These are phyloP conservation scores for Graptemys geographica DNA, from an alignment of 2,797 vertebrate genomes.

Conservation along the genomic window DNA sequence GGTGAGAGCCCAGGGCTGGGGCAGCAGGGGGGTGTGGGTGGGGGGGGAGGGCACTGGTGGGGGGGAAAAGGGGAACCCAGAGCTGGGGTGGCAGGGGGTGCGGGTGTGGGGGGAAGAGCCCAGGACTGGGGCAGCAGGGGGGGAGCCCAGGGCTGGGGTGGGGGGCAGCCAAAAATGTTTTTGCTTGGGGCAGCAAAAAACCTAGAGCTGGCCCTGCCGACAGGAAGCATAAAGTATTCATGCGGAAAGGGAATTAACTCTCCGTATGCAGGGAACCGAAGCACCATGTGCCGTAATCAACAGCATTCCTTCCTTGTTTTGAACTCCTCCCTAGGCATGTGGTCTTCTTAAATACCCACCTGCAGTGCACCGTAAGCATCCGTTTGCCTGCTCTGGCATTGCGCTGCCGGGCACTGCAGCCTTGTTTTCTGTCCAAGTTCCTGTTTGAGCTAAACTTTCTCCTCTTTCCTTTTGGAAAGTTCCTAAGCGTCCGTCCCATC, in stretches of 20 bases:
- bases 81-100: too few relatives aligned
- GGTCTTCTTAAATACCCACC: background rate
- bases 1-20: too few relatives aligned
- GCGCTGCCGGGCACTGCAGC: background rate
- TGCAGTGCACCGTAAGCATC: background rate
- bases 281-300: background rate
- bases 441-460: background rate
- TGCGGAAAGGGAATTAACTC: background rate
- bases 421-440: too few relatives aligned
- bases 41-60: too few relatives aligned
- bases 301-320: background rate
- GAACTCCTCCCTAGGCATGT: fast-evolving
- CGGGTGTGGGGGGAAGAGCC: too few relatives aligned
- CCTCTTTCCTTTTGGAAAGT: background rate
- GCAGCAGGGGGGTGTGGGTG: too few relatives aligned
- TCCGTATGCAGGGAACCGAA: fast-evolving
- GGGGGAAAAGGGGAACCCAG: too few relatives aligned
- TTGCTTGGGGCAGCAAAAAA: too few relatives aligned
- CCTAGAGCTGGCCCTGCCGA: too few relatives aligned
- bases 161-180: too few relatives aligned
- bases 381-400: background rate
- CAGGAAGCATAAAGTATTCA: background rate
- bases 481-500: background rate
- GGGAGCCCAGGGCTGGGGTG: too few relatives aligned
- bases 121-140: too few relatives aligned